Conservation (phyloP, 2,113 vertebrate genomes). For the Chaetodon auriga region DNA sequence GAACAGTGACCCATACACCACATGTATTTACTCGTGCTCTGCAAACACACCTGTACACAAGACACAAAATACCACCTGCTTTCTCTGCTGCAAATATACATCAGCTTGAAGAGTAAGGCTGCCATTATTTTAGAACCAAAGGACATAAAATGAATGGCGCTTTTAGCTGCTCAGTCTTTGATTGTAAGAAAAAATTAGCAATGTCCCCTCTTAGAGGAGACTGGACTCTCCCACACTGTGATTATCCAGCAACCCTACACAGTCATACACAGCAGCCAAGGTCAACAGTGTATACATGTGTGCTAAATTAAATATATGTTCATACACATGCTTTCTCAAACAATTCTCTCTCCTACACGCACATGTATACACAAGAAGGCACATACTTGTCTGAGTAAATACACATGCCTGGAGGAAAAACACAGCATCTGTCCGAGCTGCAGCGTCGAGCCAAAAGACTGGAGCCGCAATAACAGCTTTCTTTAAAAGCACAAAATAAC, state of each 20-base stretch:
- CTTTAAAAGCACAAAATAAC: slow-evolving; percentile 55
- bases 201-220: neutral
- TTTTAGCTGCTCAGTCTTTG: slow-evolving; percentile 35
- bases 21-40: slow-evolving; percentile 35
- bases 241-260: slow-evolving; percentile 9
- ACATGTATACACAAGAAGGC: slow-evolving; percentile 14
- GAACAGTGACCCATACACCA: slow-evolving; percentile 12
- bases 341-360: neutral
- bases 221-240: slow-evolving; percentile 39
- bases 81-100: neutral
- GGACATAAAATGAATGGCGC: neutral
- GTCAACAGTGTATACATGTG: slow-evolving; percentile 39
- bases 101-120: neutral
- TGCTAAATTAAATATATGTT: slow-evolving; percentile 32
- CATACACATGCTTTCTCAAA: slow-evolving; percentile 34
- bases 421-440: slow-evolving; percentile 21
- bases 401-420: slow-evolving; percentile 37
- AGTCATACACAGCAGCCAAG: slow-evolving; percentile 49
- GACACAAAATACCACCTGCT: neutral
- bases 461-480: slow-evolving; percentile 9
- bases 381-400: slow-evolving; percentile 24
- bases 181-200: slow-evolving; percentile 25
- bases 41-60: slow-evolving; percentile 7
- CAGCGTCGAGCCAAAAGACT: slow-evolving; percentile 52
- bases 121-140: neutral